phyloP scores from a whole-genome alignment of 1,140 invertebrate species.

The Drosophila orena region DNA sequence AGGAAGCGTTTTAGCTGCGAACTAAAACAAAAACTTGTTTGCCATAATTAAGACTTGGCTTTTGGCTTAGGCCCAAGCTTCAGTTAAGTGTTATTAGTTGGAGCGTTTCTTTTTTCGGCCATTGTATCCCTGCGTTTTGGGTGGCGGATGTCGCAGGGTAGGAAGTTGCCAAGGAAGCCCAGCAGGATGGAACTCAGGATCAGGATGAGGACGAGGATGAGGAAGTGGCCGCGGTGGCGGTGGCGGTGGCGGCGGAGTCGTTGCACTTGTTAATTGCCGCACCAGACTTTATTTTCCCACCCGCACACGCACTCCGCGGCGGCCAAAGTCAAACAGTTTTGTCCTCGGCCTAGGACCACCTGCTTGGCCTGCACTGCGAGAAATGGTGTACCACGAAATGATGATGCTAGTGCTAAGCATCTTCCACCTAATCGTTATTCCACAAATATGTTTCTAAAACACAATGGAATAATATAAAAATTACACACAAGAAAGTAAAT shows the following conservation, averaged over 20 bases:
- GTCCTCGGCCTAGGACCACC: constrained; percentile 28
- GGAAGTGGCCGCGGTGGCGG: not conserved
- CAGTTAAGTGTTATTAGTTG: constrained; percentile 77
- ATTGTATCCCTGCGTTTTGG: constrained; percentile 35
- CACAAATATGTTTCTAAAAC: too few species aligned
- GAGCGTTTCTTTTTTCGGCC: constrained; percentile 48
- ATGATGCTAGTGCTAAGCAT: too few species aligned
- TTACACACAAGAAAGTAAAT: too few species aligned
- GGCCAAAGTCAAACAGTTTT: constrained; percentile 44
- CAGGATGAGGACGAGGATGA: constrained; percentile 7
- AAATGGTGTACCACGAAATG: not conserved
- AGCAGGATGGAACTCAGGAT: constrained; percentile 15
- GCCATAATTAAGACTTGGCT: constrained; percentile 74
- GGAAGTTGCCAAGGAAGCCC: constrained; percentile 53
- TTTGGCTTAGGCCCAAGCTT: constrained; percentile 33
- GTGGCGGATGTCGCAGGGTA: constrained; percentile 17
- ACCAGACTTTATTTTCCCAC: constrained; percentile 23
- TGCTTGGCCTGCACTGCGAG: constrained; percentile 16
- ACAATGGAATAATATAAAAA: too few species aligned
- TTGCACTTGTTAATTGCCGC: constrained; percentile 59
- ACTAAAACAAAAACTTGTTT: constrained; percentile 63
- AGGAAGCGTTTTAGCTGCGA: constrained; percentile 67
- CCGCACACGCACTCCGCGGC: constrained; percentile 38
- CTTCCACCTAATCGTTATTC: too few species aligned
- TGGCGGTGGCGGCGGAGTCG: constrained; percentile 27